Base-by-base conservation (phyloP, 2,888 invertebrate species). In the Xylota sylvarum region DNA sequence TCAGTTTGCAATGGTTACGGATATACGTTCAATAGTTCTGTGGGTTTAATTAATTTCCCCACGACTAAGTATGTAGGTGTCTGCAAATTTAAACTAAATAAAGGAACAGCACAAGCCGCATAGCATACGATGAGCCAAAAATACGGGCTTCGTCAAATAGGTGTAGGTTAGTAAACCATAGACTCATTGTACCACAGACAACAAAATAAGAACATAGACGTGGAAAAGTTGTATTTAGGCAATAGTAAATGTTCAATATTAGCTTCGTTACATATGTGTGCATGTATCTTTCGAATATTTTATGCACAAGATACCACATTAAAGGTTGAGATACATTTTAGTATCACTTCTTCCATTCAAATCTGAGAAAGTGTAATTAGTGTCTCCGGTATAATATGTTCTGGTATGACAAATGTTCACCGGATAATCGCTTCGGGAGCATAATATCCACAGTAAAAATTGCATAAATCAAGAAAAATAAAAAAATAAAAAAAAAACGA, bases 401-500 rank as follows among this genome's bases (percentile, higher is more conserved):
- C 60, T 55, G 67, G 67, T 46, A 67, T 62, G 60, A 83, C 67
- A 73, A 83, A 83, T 83, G 78, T 23, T 35, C 58, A 46, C 40
- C 52, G 10, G 50, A 78, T 72, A 83, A 78, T 78, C 60, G 58
- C 30, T 78, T 67, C 9, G 46, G 52, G 67, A 73, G 40, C 52
- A 69, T 55, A 58, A 72, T 65, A 35, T 64, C 43, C 64, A 40
- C 40, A 58, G 65, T 65, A 65, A 64, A 65, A 77, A 78, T 78
- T 83, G 72, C 82, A 77, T 77, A 52, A 77, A 72, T 70, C 70
- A 82, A 69, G 27, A 62, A 60, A 52, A 64, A 48, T 46, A 10
- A 52, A 10, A 56, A 17, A 74, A n/a, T n/a, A n/a, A 50, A 60
- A 62, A 48, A 55, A 4, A 19, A 10, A 35, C 1, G 37, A 10